A percentile compares a stretch with the other conserved stretches of the same genome.
These are phyloP conservation scores for Stenopsyche tienmushanensis DNA, from an alignment of 1,140 invertebrate genomes.

Conservation along the genomic window DNA sequence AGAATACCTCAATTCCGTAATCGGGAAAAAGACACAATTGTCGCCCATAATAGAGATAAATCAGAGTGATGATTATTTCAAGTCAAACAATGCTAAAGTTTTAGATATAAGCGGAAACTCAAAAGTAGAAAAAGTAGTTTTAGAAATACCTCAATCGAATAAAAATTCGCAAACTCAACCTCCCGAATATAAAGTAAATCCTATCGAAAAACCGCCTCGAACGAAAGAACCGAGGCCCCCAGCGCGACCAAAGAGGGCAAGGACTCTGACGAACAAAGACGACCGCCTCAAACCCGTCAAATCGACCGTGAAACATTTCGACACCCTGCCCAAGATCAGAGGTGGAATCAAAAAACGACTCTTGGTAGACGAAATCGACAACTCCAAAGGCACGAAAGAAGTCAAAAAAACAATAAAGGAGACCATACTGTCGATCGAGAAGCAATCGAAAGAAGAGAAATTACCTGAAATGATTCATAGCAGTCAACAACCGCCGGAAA, in stretches of 20 bases:
- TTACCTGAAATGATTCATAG: constrained; percentile 64
- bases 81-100: constrained; percentile 42
- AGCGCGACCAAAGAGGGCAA: constrained; percentile 44
- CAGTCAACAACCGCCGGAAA: constrained; percentile 64
- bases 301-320: constrained; percentile 14
- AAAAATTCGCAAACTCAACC: too few relatives aligned
- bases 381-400: constrained; percentile 43
- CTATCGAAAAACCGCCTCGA: constrained; percentile 54
- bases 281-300: constrained; percentile 18
- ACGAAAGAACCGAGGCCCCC: constrained; percentile 50
- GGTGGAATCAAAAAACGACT: constrained; percentile 48
- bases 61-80: constrained; percentile 68
- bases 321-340: constrained; percentile 48
- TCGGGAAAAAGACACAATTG: constrained; percentile 65
- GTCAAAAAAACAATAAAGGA: constrained; percentile 53
- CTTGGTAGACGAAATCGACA: constrained; percentile 51
- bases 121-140: constrained; percentile 24
- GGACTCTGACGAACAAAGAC: constrained; percentile 29
- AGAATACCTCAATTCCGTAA: constrained; percentile 55
- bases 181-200: constrained; percentile 50
- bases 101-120: background rate
- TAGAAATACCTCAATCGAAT: constrained; percentile 11
- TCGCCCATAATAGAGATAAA: constrained; percentile 74
- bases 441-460: constrained; percentile 53
- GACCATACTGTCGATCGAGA: constrained; percentile 52